These are phyloP conservation scores for Heliangelus exortis DNA, from an alignment of 2,797 vertebrate genomes.

Conservation along the genomic window DNA sequence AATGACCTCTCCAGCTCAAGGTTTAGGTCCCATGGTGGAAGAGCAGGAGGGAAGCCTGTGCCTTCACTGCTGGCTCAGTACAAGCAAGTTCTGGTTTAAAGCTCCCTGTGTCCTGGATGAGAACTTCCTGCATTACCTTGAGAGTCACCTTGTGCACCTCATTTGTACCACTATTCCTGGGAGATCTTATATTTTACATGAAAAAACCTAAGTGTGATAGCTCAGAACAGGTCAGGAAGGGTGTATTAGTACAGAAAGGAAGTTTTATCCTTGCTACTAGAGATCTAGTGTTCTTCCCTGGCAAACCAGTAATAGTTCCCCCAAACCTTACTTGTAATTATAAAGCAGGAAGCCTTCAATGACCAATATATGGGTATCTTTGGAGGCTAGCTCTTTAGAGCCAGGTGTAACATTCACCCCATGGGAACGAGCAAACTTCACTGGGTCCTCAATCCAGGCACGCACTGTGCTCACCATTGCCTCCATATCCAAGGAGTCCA, in stretches of 20 bases:
- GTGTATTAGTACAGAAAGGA: background rate
- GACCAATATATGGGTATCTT: conserved; percentile 87
- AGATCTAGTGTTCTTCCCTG: background rate
- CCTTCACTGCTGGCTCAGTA: background rate
- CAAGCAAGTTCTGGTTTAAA: background rate
- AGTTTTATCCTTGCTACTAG: background rate
- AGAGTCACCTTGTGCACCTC: background rate
- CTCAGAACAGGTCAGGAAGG: background rate
- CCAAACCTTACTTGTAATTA: conserved; percentile 85
- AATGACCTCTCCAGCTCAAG: background rate
- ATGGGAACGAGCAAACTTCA: conserved; percentile 92
- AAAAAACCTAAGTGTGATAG: rapidly evolving
- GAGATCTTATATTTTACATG: background rate
- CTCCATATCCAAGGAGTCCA: conserved; percentile 94
- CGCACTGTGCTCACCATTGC: conserved; percentile 91
- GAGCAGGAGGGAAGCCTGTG: background rate
- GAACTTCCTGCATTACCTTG: rapidly evolving
- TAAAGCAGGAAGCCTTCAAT: conserved; percentile 96
- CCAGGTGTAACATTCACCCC: conserved; percentile 79
- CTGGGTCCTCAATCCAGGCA: conserved; percentile 89
- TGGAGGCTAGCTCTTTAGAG: conserved; percentile 61
- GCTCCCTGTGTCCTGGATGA: background rate
- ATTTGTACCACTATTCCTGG: background rate
- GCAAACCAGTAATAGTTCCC: background rate
- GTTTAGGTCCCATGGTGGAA: rapidly evolving